These are phyloP conservation scores for Eremophila alpestris DNA, from an alignment of 2,797 vertebrate genomes.

Conservation along the genomic window DNA sequence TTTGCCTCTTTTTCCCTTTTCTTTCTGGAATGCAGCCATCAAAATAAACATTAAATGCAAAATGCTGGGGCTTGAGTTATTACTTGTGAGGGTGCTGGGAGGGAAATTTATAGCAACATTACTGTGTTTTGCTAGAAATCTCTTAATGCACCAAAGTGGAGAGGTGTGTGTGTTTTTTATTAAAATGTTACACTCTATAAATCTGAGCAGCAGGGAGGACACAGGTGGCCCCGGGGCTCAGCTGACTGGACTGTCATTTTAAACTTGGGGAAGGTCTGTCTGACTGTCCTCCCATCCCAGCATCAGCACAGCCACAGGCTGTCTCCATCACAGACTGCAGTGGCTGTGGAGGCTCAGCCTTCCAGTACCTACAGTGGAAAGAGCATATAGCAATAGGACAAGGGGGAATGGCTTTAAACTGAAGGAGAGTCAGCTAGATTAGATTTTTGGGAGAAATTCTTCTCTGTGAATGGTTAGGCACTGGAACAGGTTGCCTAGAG, in stretches of 20 bases:
- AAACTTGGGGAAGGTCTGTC: slow-evolving; percentile 19
- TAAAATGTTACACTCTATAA: slow-evolving; percentile 85
- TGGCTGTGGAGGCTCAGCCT: not conserved
- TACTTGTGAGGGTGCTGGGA: slow-evolving; percentile 81
- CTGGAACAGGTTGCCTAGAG: not conserved
- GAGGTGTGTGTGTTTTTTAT: slow-evolving; percentile 83
- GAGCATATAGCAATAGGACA: not conserved
- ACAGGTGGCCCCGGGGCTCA: slow-evolving; percentile 81
- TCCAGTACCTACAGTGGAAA: not conserved
- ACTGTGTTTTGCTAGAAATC: slow-evolving; percentile 82
- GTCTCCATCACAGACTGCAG: not conserved
- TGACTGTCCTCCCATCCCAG: slow-evolving; percentile 4
- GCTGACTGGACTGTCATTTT: slow-evolving; percentile 73
- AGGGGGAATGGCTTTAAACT: not conserved
- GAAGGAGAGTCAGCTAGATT: not conserved
- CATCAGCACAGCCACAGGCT: not conserved
- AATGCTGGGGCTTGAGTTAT: slow-evolving; percentile 81
- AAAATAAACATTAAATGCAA: slow-evolving; percentile 82
- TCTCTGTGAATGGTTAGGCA: not conserved
- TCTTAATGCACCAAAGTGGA: slow-evolving; percentile 82
- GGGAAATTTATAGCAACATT: slow-evolving; percentile 82
- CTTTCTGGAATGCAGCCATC: slow-evolving; percentile 80
- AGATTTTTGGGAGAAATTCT: not conserved
- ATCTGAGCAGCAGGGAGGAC: slow-evolving; percentile 78
- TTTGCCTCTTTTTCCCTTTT: slow-evolving; percentile 66